A percentile compares a stretch with the other conserved stretches of the same genome.
Evolutionary conservation across 2,113 vertebrate genomes (phyloP).

Genomic region (Oryzias woworae): DNA sequence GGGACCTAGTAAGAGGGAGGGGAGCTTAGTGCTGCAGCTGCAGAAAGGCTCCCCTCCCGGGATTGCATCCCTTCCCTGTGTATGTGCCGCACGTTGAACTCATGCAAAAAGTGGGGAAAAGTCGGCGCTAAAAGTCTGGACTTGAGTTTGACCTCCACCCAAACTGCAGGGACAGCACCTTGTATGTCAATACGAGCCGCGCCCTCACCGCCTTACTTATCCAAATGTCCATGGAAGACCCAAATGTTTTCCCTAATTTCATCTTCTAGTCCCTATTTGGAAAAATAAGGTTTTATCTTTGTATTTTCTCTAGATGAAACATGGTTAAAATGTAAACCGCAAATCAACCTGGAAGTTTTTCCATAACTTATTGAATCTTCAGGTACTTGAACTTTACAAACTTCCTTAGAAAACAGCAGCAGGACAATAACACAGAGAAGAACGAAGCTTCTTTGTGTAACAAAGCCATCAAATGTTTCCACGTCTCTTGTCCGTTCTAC

Average conservation of each 20-base stretch:
- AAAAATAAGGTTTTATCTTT: neutral
- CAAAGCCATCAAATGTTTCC: neutral
- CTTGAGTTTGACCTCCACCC: slow-evolving; percentile 65
- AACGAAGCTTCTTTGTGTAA: neutral
- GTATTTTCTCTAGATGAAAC: neutral
- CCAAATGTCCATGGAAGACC: slow-evolving; percentile 55
- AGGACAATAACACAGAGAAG: too few relatives aligned
- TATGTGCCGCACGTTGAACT: slow-evolving; percentile 26
- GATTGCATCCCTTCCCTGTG: slow-evolving; percentile 34
- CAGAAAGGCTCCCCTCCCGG: slow-evolving; percentile 24
- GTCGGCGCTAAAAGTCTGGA: slow-evolving; percentile 37
- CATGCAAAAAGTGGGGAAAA: slow-evolving; percentile 10
- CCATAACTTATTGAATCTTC: too few relatives aligned
- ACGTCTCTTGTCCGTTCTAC: neutral
- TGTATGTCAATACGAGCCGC: slow-evolving; percentile 46
- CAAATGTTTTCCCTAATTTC: slow-evolving; percentile 3
- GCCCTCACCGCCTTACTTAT: slow-evolving; percentile 25
- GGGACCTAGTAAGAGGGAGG: slow-evolving; percentile 12
- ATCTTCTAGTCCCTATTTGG: neutral
- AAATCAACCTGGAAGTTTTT: too few relatives aligned
- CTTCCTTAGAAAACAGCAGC: too few relatives aligned
- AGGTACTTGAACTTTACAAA: too few relatives aligned
- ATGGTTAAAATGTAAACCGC: too few relatives aligned
- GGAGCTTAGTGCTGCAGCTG: slow-evolving; percentile 41
- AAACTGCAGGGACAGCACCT: slow-evolving; percentile 65